A percentile compares a stretch with the other conserved stretches of the same genome.
phyloP scores from a whole-genome alignment of 2,888 invertebrate species.

The Drosophila quinaria region DNA sequence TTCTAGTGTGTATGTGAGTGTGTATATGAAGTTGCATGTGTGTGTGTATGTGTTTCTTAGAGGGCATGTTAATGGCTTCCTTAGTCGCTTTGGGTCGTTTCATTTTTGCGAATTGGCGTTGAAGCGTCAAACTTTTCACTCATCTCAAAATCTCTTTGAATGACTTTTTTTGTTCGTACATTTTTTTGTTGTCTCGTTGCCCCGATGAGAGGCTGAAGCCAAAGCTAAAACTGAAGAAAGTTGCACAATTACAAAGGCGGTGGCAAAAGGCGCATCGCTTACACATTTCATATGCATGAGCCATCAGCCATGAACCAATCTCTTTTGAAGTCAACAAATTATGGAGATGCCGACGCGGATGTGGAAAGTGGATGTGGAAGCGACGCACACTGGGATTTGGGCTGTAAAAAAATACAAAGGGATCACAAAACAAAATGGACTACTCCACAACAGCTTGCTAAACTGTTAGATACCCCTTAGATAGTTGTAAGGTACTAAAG shows the following conservation, averaged over 20 bases:
- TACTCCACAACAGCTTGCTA: background rate
- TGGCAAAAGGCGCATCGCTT: conserved; percentile 50
- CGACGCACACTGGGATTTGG: conserved; percentile 56
- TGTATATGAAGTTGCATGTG: background rate
- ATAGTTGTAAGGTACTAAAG: background rate
- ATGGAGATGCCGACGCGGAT: conserved; percentile 35
- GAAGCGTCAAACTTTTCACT: conserved; percentile 58
- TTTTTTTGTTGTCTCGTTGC: conserved; percentile 32
- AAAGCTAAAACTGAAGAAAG: conserved; percentile 55
- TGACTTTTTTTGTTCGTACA: conserved; percentile 15
- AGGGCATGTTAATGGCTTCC: conserved; percentile 21
- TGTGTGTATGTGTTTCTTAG: background rate
- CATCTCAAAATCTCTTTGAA: conserved; percentile 34
- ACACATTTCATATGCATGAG: conserved; percentile 67
- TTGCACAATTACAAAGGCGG: conserved; percentile 76
- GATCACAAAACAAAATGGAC: background rate
- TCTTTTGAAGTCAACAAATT: conserved; percentile 68
- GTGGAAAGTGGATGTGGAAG: conserved; percentile 13
- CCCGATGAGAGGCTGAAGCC: conserved; percentile 11
- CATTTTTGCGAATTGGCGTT: conserved; percentile 36
- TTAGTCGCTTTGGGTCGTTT: conserved; percentile 16
- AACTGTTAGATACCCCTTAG: conserved; percentile 4
- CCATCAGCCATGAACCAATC: conserved; percentile 64
- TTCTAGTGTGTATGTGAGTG: background rate
- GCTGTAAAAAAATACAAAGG: conserved; percentile 28